Evolutionary conservation across 2,113 vertebrate genomes (phyloP), one percentile per base, ranked within the genome.

Genomic region (Oceanodroma tethys): DNA sequence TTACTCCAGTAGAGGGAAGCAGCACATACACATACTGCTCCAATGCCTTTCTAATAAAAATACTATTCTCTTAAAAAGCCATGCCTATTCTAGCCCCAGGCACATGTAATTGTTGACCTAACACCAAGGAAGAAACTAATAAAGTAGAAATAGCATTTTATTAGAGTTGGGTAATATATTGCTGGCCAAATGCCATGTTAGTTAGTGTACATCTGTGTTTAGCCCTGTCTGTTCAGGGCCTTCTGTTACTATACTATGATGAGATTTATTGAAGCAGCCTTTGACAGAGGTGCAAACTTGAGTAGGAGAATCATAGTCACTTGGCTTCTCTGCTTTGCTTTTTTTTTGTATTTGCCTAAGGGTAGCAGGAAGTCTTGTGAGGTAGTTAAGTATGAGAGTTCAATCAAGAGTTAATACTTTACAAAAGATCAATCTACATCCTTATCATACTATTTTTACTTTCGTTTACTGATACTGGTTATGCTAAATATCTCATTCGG

Each of bases 81-180:
- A 1, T 18, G 5, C 11, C 22, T 42, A 0, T 76, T 92, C 52
- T 38, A 83, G 56, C 76, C 73, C 48, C 53, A 67, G 43, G 23
- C 68, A 70, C 2, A 0, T 76, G 55, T 86, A 27, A 29, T 50
- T 82, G 68, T 36, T 66, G 63, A 55, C 66, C 81, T 74, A 63
- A 85, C 48, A 65, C 38, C 47, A 30, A 40, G 81, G 23, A 88
- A 75, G 65, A 96, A 93, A 85, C 78, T 65, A 75, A 81, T 87
- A 84, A 93, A 93, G 81, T 70, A 59, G 86, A 88, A 97, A 60
- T 50, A 94, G 63, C 42, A n/a, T 88, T 97, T 97, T 67, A 67
- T 93, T 96, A 72, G 72, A 70, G 67, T 34, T 86, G 82, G 71
- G 65, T 89, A 85, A 63, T 79, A 60, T 10, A 27, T 67, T 68